Conservation (phyloP, 2,888 invertebrate genomes). For the Sphaerophoria rueppellii region DNA sequence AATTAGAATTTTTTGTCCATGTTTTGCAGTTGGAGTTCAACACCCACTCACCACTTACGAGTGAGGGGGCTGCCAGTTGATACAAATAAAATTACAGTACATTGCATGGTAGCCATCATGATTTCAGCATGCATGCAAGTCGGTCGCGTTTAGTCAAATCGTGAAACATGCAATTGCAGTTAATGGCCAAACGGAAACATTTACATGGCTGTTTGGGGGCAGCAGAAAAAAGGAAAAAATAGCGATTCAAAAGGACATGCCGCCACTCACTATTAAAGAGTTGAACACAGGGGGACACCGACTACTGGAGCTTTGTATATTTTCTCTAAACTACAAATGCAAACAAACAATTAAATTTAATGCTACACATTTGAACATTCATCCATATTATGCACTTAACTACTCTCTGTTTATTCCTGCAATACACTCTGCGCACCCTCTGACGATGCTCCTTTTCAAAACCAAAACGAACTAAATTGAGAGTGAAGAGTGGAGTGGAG, state of each 20-base stretch:
- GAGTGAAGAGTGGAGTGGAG: not conserved
- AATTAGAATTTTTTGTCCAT: slow-evolving; percentile 58
- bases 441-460: not conserved
- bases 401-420: slow-evolving; percentile 24
- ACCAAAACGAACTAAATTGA: not conserved
- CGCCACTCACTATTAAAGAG: not conserved
- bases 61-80: slow-evolving; percentile 2
- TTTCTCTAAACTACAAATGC: slow-evolving; percentile 61
- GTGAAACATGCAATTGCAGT: slow-evolving; percentile 71
- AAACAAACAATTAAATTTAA: slow-evolving; percentile 73
- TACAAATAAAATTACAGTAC: slow-evolving; percentile 35
- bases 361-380: slow-evolving; percentile 64
- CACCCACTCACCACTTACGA: not conserved
- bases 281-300: not conserved
- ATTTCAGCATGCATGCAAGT: slow-evolving; percentile 41
- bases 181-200: slow-evolving; percentile 71
- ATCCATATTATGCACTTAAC: slow-evolving; percentile 65
- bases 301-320: not conserved
- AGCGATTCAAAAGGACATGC: slow-evolving; percentile 37
- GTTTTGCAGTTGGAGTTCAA: not conserved
- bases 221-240: not conserved
- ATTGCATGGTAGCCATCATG: slow-evolving; percentile 6
- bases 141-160: slow-evolving; percentile 68
- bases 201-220: slow-evolving; percentile 59
- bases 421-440: not conserved